Base-by-base conservation (phyloP, 92 coral and sea anemone genomes). In the Bergia puertoricense region DNA sequence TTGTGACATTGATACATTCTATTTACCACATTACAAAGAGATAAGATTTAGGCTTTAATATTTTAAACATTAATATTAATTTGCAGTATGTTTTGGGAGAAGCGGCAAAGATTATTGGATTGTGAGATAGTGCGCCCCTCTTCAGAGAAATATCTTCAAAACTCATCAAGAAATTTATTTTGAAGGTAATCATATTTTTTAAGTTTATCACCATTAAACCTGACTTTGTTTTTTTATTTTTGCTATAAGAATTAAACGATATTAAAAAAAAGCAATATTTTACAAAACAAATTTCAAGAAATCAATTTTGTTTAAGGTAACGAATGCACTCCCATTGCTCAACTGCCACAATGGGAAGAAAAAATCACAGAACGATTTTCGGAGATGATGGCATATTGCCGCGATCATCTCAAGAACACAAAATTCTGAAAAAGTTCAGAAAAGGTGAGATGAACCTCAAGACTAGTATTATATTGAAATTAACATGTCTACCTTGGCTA, bases 381-480 rank as follows among this genome's bases (percentile, higher is more conserved):
- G 41, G 90, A 88, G 85, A 68, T 43, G 80, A 20, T 88, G 72
- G 79, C 90, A 1, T 88, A 88, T 80, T 85, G 50, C 36, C 73
- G 79, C 41, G 79, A 88, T 79, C 90, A 88, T 69, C 78, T 68
- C 23, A 80, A 68, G 56, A 88, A 79, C 90, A 88, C 90, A 79
- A 88, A 88, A 45, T 80, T 79, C 85, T 80, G 90, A 86, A 88
- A 88, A 88, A 68, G 90, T 41, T 80, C 79, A 68, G 69, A 88
- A 88, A 88, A 88, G 90, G 71, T 88, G 89, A 62, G 89, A 77
- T 86, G 30, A 30, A 30, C 30, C 30, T 30, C 30, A 30, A 30
- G 30, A 30, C 30, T 30, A 30, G 30, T 30, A 30, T 30, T 30
- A 30, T 30, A 30, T 30, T 30, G 30, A 30, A 30, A 30, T 30